A percentile compares a stretch with the other conserved stretches of the same genome.
These are phyloP conservation scores for Engystomops pustulosus DNA, from an alignment of 2,113 vertebrate genomes.

Conservation along the genomic window DNA sequence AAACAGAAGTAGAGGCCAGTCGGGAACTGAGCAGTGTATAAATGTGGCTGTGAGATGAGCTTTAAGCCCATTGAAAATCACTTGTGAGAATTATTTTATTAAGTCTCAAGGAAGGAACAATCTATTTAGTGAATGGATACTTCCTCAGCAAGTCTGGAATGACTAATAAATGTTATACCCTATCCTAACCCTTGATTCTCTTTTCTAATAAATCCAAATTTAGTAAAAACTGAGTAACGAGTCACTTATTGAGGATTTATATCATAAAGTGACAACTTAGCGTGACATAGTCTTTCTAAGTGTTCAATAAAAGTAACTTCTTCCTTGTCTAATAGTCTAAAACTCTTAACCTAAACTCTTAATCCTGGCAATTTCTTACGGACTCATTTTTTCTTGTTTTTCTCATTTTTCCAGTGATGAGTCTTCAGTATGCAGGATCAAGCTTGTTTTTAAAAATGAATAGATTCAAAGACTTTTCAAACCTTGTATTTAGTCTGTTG, in stretches of 20 bases:
- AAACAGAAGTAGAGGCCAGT: too few relatives aligned
- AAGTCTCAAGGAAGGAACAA: background rate
- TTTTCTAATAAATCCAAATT: background rate
- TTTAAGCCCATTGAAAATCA: too few relatives aligned
- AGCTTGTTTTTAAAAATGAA: background rate
- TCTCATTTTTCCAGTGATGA: slow-evolving; percentile 1
- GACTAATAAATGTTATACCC: slow-evolving; percentile 1
- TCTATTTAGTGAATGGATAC: background rate
- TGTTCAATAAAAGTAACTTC: too few relatives aligned
- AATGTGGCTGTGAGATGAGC: too few relatives aligned
- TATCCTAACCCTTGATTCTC: background rate
- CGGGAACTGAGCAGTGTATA: too few relatives aligned
- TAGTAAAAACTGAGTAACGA: background rate
- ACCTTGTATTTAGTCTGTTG: background rate
- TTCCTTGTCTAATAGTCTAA: background rate
- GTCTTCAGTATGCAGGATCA: background rate
- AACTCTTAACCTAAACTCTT: background rate
- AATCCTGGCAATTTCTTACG: background rate
- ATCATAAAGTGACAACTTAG: background rate
- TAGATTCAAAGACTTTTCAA: background rate
- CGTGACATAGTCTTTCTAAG: background rate
- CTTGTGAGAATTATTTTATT: too few relatives aligned
- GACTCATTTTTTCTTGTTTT: background rate
- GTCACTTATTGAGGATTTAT: background rate
- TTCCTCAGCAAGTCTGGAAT: background rate